Evolutionary conservation across 1,140 invertebrate species (phyloP), one percentile per base, ranked within the genome.

Genomic region (Ectropis grisescens): DNA sequence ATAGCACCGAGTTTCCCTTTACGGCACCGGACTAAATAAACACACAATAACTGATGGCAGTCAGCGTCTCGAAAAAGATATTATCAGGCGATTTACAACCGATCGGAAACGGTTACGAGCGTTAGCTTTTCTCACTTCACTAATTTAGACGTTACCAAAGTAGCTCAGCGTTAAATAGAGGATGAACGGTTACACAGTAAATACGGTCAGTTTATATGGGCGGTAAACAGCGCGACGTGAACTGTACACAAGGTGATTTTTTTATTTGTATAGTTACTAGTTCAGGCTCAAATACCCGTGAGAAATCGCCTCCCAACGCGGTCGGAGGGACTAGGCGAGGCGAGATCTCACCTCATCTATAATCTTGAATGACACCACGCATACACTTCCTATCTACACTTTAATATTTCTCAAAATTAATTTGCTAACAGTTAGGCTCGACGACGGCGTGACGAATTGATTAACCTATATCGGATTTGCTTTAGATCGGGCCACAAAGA

Each of bases 121-220:
- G 59, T 76, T 68, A 72, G 58, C 70, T 66, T 76, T 79, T 76
- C 69, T 76, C 74, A 75, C 67, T 74, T 65, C 37, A 72, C 67
- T 70, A 80, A 79, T 76, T 76, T 68, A 72, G 71, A 65, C 61
- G 66, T 76, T 72, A 60, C 67, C 59, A 70, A 79, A 75, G 70
- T 79, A 75, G 74, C 65, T 52, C 59, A 48, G 45, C 51, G 68
- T 74, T 75, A 72, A 71, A 65, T 59, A 58, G 58, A 57, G 55
- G 58, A 66, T 79, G 53, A 76, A 56, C 58, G 58, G 58, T 51
- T 54, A 56, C 58, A 59, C 51, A 45, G 69, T 68, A 64, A 78
- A 78, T 60, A 71, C 65, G 68, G 47, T 47, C 64, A 67, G 66
- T 66, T 72, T 74, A 71, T 71, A 65, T 61, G 68, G 54, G 58